Evolutionary conservation across 1,140 invertebrate species (phyloP).

Genomic region (Drosophila nigromelanica): DNA sequence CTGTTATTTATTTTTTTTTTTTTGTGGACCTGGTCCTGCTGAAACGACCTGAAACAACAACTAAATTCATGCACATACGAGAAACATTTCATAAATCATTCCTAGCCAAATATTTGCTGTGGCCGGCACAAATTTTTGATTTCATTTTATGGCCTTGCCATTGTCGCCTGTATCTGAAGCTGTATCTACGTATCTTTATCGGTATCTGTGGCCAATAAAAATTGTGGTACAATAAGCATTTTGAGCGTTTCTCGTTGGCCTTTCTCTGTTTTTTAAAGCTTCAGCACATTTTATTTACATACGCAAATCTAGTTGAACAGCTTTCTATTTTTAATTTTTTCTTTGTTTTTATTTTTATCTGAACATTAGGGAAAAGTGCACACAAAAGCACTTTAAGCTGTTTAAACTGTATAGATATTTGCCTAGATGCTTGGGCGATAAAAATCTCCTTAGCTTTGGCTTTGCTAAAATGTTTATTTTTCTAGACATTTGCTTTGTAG

Average conservation of each 20-base stretch:
- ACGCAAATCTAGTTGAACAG: slow-evolving; percentile 29
- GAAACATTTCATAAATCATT: slow-evolving; percentile 59
- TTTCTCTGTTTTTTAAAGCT: slow-evolving; percentile 29
- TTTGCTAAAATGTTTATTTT: slow-evolving; percentile 10
- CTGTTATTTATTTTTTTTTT: slow-evolving; percentile 11
- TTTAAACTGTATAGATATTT: slow-evolving; percentile 14
- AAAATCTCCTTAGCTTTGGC: slow-evolving; percentile 20
- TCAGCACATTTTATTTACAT: slow-evolving; percentile 60
- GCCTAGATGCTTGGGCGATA: slow-evolving; percentile 3
- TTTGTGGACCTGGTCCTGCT: neutral
- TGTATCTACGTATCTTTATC: slow-evolving; percentile 24
- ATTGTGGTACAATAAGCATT: slow-evolving; percentile 62
- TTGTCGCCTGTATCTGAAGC: slow-evolving; percentile 44
- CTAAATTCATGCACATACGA: slow-evolving; percentile 1
- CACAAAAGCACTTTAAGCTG: slow-evolving; percentile 43
- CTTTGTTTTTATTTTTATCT: slow-evolving; percentile 23
- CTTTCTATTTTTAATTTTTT: neutral
- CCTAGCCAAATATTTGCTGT: slow-evolving; percentile 64
- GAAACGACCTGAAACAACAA: neutral
- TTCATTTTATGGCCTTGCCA: slow-evolving; percentile 64
- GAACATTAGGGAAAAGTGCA: neutral
- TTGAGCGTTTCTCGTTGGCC: slow-evolving; percentile 27
- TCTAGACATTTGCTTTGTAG: slow-evolving; percentile 15
- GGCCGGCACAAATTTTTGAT: slow-evolving; percentile 65
- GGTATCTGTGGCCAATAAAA: slow-evolving; percentile 59